Percentiles rank a stretch among this genome's conserved stretches.
Conservation (phyloP, 1,140 invertebrate genomes). For the Halictus rubicundus region DNA sequence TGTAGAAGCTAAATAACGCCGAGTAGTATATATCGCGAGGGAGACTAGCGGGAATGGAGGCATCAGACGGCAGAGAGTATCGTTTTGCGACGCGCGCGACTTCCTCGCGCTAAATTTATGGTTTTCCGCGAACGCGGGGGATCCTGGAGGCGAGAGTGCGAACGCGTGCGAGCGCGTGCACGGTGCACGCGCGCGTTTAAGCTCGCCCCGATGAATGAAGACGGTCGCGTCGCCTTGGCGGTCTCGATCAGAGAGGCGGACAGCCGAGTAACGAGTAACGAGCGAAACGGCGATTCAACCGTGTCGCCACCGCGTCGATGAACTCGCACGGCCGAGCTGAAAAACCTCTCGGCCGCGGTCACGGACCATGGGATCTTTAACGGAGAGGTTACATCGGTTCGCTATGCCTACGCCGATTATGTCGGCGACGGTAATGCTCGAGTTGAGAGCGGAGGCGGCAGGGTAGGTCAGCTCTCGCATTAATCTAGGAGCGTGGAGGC, state of each 20-base stretch:
- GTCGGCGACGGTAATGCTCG: slow-evolving; percentile 17
- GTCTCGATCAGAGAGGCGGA: slow-evolving; percentile 29
- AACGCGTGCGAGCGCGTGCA: neutral
- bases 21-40: too few relatives aligned
- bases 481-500: slow-evolving; percentile 67
- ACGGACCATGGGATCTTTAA: slow-evolving; percentile 28
- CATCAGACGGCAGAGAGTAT: neutral
- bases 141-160: neutral
- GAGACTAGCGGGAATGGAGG: neutral
- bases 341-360: slow-evolving; percentile 4
- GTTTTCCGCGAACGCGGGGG: slow-evolving; percentile 18
- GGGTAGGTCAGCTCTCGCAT: slow-evolving; percentile 61
- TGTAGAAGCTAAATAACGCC: too few relatives aligned
- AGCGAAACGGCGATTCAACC: neutral
- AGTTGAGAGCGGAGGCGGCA: slow-evolving; percentile 62
- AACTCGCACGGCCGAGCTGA: slow-evolving; percentile 26
- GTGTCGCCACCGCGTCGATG: slow-evolving; percentile 28
- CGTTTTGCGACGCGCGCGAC: neutral
- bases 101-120: slow-evolving; percentile 3
- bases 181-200: neutral
- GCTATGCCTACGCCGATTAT: slow-evolving; percentile 11
- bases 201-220: slow-evolving; percentile 32
- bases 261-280: slow-evolving; percentile 19
- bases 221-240: slow-evolving; percentile 18
- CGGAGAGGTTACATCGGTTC: slow-evolving; percentile 29